Base-by-base conservation (phyloP, 2,113 vertebrate genomes). In the Melanerpes formicivorus region DNA sequence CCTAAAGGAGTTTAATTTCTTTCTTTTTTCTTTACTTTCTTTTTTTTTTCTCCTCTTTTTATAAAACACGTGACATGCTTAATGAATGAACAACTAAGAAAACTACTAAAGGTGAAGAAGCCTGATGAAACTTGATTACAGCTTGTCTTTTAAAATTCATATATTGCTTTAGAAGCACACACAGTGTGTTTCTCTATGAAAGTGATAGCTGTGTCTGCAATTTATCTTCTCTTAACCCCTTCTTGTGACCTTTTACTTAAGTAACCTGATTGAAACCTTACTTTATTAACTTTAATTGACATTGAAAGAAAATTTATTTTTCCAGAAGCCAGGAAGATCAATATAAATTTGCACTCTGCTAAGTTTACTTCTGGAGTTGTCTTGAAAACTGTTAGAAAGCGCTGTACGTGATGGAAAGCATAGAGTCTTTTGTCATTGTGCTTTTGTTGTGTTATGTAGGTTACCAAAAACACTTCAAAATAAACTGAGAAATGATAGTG, bases 261-360 rank as follows among this genome's bases (percentile, higher is more conserved):
- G 85, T 79, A 95, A 89, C 48, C 37, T 62, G 66, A 85, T 32
- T 55, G 87, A 92, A 93, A 88, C 78, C 83, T 95, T 87, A 66
- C 93, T 95, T 95, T 85, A 80, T 96, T 94, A 95, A 90, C 76
- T 94, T 95, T 93, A 96, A 91, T 85, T 95, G 91, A 94, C 81
- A 70, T 59, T 93, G 92, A 94, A 97, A 89, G 74, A 92, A 95
- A 93, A 89, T 81, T 64, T 85, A 69, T 84, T 93, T 95, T 95
- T 88, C 65, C 48, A 74, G 67, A 80, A 88, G 75, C 60, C 29
- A 32, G 63, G 65, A 63, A 82, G 66, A 94, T 96, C 83, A 67
- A 92, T 96, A 91, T 18, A 54, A 95, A 93, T 95, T 95, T 92
- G 59, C 85, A 89, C 72, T 94, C 80, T 80, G 34, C 44, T 86